Percentiles rank a stretch among this genome's conserved stretches.
phyloP scores from a whole-genome alignment of 2,888 invertebrate species.

The Cantharis flavilabris region DNA sequence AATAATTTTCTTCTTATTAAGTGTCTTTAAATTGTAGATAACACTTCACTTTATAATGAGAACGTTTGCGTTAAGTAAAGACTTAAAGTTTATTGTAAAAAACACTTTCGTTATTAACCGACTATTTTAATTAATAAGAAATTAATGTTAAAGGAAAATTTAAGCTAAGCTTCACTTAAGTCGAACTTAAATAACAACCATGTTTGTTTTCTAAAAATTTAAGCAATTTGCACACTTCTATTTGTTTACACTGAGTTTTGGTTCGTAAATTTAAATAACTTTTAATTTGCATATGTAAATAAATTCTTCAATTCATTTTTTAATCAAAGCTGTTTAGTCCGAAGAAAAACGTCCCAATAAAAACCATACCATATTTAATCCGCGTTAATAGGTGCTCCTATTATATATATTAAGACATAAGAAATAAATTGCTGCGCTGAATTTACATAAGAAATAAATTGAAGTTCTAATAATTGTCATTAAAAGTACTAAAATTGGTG shows the following conservation, averaged over 20 bases:
- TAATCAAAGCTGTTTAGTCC: neutral
- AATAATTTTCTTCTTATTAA: slow-evolving; percentile 7
- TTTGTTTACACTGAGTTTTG: neutral
- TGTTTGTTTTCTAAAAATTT: neutral
- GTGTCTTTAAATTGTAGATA: neutral
- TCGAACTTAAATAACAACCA: neutral
- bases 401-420: neutral
- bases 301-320: neutral
- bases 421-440: neutral
- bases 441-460: neutral
- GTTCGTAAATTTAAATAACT: neutral
- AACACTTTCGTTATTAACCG: neutral
- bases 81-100: neutral
- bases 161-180: neutral
- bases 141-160: neutral
- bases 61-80: neutral
- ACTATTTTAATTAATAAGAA: neutral
- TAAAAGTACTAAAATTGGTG: neutral
- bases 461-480: neutral
- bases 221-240: neutral
- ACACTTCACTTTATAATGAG: neutral
- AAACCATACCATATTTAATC: neutral
- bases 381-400: neutral
- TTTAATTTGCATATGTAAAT: neutral
- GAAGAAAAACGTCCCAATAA: neutral